Evolutionary conservation across 1,140 invertebrate species (phyloP).

Genomic region (Parasteatoda tepidariorum): DNA sequence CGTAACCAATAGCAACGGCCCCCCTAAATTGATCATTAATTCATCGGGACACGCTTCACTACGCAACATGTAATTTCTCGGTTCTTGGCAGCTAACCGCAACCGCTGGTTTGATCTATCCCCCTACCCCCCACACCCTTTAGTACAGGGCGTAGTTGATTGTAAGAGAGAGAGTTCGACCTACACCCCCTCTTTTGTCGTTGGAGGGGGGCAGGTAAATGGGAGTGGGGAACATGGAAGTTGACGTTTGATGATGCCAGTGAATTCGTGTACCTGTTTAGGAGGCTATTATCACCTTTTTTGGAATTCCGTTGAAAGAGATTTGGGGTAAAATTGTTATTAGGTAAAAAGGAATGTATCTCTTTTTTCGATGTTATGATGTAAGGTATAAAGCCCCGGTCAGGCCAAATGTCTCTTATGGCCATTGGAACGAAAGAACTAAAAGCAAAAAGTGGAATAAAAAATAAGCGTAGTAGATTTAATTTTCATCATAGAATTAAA

Average conservation of each 20-base stretch:
- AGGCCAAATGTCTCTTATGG: too few species aligned
- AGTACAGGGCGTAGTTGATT: background rate
- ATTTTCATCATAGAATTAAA: too few species aligned
- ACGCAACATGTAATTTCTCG: slow-evolving; percentile 61
- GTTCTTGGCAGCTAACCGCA: slow-evolving; percentile 59
- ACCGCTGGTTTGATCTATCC: background rate
- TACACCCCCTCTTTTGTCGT: background rate
- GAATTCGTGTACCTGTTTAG: background rate
- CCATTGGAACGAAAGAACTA: too few species aligned
- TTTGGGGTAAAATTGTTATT: too few species aligned
- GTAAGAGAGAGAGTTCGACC: background rate
- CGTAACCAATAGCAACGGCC: slow-evolving; percentile 27
- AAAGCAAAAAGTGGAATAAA: too few species aligned
- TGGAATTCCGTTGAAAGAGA: too few species aligned
- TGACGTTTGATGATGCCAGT: background rate
- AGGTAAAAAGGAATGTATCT: too few species aligned
- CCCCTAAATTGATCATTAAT: slow-evolving; percentile 59
- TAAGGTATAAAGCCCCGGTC: too few species aligned
- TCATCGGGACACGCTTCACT: slow-evolving; percentile 53
- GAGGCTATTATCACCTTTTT: too few species aligned
- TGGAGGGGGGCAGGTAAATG: background rate
- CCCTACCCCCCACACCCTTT: background rate
- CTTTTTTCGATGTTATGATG: too few species aligned
- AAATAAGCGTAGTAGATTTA: too few species aligned
- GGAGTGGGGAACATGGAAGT: background rate